These are phyloP conservation scores for Scolopax mira DNA, from an alignment of 2,113 vertebrate species.

Conservation along the genomic window DNA sequence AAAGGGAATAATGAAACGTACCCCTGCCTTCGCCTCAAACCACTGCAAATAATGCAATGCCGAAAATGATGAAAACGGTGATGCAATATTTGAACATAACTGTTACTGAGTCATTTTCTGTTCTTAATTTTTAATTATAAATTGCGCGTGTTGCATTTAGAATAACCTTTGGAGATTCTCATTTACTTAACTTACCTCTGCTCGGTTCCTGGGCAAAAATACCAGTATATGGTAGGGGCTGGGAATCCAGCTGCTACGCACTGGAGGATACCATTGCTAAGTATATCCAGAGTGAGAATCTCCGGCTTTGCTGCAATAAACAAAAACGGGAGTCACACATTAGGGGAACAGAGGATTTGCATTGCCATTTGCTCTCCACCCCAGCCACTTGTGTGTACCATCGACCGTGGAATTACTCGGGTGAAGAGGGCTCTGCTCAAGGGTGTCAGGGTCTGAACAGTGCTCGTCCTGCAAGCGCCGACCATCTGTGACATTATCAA, in stretches of 20 bases:
- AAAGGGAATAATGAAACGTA: background rate
- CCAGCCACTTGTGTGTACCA: background rate
- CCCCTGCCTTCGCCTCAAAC: background rate
- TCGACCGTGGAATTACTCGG: background rate
- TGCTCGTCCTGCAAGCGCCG: background rate
- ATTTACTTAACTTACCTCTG: slow-evolving; percentile 78
- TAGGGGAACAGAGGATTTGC: background rate
- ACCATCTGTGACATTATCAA: background rate
- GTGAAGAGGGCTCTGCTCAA: background rate
- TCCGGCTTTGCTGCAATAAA: slow-evolving; percentile 87
- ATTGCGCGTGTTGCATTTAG: background rate
- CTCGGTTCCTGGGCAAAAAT: slow-evolving; percentile 87
- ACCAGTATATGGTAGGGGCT: slow-evolving; percentile 92
- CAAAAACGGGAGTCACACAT: background rate
- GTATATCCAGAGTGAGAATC: slow-evolving; percentile 85
- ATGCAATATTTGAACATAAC: background rate
- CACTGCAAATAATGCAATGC: background rate
- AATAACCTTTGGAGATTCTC: background rate
- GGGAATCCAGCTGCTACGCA: slow-evolving; percentile 92
- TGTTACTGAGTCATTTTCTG: background rate
- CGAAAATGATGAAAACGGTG: background rate
- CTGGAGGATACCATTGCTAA: slow-evolving; percentile 85
- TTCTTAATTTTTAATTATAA: background rate
- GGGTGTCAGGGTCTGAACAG: background rate
- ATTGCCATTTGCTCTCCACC: background rate